These are phyloP conservation scores for Pangasius djambal DNA, from an alignment of 2,797 vertebrate species.

Conservation along the genomic window DNA sequence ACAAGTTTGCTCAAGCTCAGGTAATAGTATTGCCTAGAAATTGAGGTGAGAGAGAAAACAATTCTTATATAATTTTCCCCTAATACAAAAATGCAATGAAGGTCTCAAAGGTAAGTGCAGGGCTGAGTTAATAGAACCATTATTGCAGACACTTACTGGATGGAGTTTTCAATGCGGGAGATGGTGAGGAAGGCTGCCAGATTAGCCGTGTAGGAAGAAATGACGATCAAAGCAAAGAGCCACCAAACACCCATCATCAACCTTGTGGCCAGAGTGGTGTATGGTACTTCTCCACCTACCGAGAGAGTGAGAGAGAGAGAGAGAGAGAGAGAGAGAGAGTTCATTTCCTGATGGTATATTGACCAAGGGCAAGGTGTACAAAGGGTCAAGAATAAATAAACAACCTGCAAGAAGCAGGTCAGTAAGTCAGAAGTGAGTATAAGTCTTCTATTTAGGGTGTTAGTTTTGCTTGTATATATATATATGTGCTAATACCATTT, in stretches of 20 bases:
- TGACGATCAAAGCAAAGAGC: conserved; percentile 97
- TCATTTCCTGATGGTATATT: neutral
- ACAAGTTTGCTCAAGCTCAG: conserved; percentile 18
- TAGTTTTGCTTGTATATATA: neutral
- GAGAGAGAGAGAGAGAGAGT: conserved; percentile 8
- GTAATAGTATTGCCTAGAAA: conserved; percentile 15
- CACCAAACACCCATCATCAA: conserved; percentile 99
- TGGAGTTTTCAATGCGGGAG: conserved; percentile 96
- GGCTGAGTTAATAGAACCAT: conserved; percentile 9
- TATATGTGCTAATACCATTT: neutral
- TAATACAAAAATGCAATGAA: conserved; percentile 20
- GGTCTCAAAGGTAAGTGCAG: neutral
- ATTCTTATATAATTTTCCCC: conserved; percentile 22
- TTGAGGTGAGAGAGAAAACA: neutral
- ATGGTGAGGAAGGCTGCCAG: conserved; percentile 98
- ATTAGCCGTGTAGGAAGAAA: conserved; percentile 98
- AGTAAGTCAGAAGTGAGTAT: neutral
- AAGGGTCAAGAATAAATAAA: neutral
- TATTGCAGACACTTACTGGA: conserved; percentile 86
- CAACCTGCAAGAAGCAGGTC: neutral
- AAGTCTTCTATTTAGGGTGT: neutral
- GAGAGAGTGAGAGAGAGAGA: neutral
- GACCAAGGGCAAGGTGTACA: neutral
- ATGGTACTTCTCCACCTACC: conserved; percentile 94
- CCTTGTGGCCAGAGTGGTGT: conserved; percentile 94